Conservation (phyloP, 2,888 invertebrate genomes). For the Maniola hyperantus region DNA sequence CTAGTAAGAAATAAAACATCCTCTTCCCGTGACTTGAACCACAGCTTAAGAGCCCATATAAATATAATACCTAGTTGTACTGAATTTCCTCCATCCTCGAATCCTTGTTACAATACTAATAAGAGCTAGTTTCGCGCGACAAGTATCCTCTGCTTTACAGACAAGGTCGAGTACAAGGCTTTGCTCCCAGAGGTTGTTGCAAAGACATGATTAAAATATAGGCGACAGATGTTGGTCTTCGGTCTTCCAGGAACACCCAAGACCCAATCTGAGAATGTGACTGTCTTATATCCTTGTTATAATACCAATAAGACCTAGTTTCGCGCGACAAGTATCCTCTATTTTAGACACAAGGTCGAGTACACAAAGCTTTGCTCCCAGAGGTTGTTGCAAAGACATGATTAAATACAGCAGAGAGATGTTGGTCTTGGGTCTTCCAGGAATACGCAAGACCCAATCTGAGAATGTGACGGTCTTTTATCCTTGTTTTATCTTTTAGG, state of each 20-base stretch:
- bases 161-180: conserved; percentile 38
- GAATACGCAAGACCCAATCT: not conserved
- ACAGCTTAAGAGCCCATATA: conserved; percentile 27
- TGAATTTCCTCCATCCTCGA: conserved; percentile 25
- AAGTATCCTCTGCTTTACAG: conserved; percentile 20
- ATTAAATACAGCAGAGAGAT: not conserved
- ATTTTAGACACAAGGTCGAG: conserved; percentile 36
- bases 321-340: conserved; percentile 20
- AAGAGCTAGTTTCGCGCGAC: conserved; percentile 25
- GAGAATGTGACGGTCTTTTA: not conserved
- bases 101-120: conserved; percentile 5
- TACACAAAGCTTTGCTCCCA: conserved; percentile 31
- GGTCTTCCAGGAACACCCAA: conserved; percentile 2
- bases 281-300: not conserved
- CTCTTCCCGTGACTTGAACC: conserved; percentile 28
- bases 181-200: conserved; percentile 21
- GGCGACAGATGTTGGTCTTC: no score
- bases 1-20: not conserved
- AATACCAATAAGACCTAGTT: conserved; percentile 20
- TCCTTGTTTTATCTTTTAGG: no score
- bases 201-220: conserved; percentile 20
- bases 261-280: not conserved
- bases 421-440: no score
- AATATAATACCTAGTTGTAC: conserved; percentile 6
- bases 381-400: conserved; percentile 23